Conservation (phyloP, 2,888 invertebrate species). For the Cerastis leucographa region DNA sequence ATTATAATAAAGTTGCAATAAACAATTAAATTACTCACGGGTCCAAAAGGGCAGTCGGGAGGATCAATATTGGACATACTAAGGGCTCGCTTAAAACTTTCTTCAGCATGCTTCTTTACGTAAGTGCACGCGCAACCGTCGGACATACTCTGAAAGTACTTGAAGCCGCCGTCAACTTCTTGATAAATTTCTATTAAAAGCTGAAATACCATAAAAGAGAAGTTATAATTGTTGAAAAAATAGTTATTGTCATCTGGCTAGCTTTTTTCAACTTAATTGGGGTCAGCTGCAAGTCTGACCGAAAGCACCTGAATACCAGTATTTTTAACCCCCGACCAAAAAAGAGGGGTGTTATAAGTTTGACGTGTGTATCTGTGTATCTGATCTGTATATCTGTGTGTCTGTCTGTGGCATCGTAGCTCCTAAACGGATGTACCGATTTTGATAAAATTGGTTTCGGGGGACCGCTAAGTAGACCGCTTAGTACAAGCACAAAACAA, state of each 20-base stretch:
- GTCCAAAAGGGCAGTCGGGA: constrained; percentile 72
- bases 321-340: no score
- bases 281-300: neutral
- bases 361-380: no score
- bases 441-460: no score
- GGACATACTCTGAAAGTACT: constrained; percentile 73
- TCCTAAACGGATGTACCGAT: no score
- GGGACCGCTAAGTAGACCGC: no score
- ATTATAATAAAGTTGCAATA: neutral
- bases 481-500: no score
- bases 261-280: neutral
- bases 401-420: no score
- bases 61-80: constrained; percentile 63
- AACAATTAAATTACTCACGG: constrained; percentile 66
- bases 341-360: no score
- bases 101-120: constrained; percentile 69
- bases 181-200: constrained; percentile 72
- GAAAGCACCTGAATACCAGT: neutral
- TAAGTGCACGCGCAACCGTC: constrained; percentile 73
- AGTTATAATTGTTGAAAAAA: neutral
- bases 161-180: constrained; percentile 82
- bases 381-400: no score
- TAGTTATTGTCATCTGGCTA: neutral
- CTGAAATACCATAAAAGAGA: constrained; percentile 33
- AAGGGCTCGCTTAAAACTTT: constrained; percentile 68